Conservation (phyloP, 2,113 vertebrate species). For the Zosterops japonicus region DNA sequence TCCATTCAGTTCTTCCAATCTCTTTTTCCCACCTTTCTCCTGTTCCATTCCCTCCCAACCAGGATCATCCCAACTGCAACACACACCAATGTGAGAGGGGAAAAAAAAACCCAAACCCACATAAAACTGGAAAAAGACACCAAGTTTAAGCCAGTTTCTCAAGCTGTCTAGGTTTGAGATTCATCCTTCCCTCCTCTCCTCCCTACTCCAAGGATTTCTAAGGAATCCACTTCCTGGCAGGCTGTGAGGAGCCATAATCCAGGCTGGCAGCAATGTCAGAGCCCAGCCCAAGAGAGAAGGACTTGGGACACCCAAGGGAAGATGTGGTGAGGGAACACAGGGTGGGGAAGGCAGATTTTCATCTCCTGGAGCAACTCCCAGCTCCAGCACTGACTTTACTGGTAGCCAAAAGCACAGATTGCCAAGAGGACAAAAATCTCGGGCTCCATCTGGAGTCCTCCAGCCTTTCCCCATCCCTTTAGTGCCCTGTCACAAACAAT, state of each 20-base stretch:
- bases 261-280: rapidly evolving
- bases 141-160: not conserved
- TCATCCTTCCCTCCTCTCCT: not conserved
- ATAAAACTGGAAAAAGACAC: rapidly evolving
- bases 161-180: not conserved
- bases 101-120: not conserved
- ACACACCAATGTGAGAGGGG: rapidly evolving
- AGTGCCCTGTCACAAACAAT: not conserved
- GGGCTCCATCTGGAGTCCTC: not conserved
- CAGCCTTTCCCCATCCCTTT: not conserved
- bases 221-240: not conserved
- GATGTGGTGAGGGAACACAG: not conserved
- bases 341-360: not conserved
- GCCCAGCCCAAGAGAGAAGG: not conserved
- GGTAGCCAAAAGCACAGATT: not conserved
- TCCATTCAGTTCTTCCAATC: not conserved
- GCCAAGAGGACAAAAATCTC: not conserved
- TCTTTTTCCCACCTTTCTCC: not conserved
- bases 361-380: not conserved
- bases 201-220: not conserved
- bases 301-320: not conserved
- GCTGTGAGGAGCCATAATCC: not conserved
- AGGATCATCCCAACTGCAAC: rapidly evolving
- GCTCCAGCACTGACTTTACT: not conserved
- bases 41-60: not conserved